Conservation (phyloP, 2,888 invertebrate species). For the Plagodis pulveraria region DNA sequence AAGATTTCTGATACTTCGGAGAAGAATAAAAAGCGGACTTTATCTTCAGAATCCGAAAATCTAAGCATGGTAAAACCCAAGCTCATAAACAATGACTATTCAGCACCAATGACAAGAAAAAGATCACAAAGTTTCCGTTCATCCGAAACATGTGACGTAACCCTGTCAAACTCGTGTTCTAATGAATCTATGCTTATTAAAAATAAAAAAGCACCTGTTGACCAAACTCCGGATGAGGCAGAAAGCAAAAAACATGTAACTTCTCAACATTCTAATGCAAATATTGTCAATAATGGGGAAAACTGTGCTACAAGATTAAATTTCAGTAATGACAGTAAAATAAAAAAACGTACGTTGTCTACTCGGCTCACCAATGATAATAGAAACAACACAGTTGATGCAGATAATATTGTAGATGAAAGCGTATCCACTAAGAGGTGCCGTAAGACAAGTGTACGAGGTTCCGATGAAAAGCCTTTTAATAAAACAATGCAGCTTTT, state of each 20-base stretch:
- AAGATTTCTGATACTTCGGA: background rate
- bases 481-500: no score
- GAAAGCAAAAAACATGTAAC: no score
- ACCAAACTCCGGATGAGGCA: no score
- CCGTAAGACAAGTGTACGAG: background rate
- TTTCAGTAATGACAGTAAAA: background rate
- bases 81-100: background rate
- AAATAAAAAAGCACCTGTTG: no score
- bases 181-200: background rate
- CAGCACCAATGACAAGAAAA: background rate
- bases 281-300: no score
- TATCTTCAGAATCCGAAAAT: constrained; percentile 1
- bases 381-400: background rate
- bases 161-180: background rate
- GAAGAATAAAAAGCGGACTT: constrained; percentile 8
- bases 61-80: background rate
- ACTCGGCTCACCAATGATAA: background rate
- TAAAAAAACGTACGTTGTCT: background rate
- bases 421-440: background rate
- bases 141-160: background rate
- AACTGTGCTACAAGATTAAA: background rate
- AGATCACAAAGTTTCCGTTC: background rate
- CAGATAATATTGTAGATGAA: background rate
- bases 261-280: no score
- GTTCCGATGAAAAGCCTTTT: background rate